A percentile compares a stretch with the other conserved stretches of the same genome.
Evolutionary conservation across 2,113 vertebrate species (phyloP).

Genomic region (Halcyon malimbica): DNA sequence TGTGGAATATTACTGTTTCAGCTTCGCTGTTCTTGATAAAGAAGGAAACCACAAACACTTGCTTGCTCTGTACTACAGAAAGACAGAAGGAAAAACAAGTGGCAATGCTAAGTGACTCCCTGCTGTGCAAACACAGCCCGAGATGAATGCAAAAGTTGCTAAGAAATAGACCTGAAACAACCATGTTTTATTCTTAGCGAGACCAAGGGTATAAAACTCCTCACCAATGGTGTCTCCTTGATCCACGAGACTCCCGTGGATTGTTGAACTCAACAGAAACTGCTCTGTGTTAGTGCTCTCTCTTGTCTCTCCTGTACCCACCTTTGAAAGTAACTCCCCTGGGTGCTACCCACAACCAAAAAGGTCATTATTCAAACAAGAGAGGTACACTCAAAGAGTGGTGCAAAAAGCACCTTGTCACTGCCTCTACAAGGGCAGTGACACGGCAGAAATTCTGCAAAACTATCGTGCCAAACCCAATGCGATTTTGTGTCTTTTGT

Average conservation of each 20-base stretch:
- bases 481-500: not conserved
- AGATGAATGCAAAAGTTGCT: not conserved
- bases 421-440: not conserved
- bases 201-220: not conserved
- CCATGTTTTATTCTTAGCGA: not conserved
- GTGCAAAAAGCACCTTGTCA: not conserved
- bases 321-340: not conserved
- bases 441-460: not conserved
- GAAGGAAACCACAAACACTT: not conserved
- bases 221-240: not conserved
- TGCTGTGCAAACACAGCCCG: not conserved
- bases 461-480: not conserved
- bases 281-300: not conserved
- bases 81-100: not conserved
- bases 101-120: not conserved
- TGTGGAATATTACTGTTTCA: not conserved
- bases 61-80: not conserved
- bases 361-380: not conserved
- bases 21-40: not conserved
- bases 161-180: not conserved
- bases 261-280: not conserved
- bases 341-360: not conserved
- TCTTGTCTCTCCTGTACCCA: not conserved
- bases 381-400: not conserved
- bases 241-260: not conserved